Base-by-base conservation (phyloP, 2,797 vertebrate species). In the Oreochromis grahami region DNA sequence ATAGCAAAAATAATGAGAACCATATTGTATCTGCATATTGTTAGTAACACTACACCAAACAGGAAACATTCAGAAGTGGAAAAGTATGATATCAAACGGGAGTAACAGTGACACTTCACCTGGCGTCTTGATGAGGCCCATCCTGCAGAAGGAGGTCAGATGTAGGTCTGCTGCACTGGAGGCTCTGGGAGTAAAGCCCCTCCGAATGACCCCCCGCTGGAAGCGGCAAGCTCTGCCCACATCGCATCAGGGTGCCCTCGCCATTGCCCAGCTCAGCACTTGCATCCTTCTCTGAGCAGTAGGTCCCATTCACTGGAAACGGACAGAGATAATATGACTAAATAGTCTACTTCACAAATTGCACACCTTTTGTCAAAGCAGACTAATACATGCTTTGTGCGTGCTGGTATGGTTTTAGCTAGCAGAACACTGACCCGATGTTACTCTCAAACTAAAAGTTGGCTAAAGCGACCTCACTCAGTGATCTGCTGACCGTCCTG, bases 211-310 rank as follows among this genome's bases (percentile, higher is more conserved):
- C 95, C 88, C 96, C 97, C 8, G 92, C 70, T 38, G 96, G 95
- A 79, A 96, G 94, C 29, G 96, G 93, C 76, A 98, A 91, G 82
- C 95, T 96, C 88, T 97, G 97, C 91, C 96, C 96, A 95, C 97
- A 96, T 81, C 96, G 94, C 77, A 97, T 96, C 79, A 97, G 93
- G 0, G 96, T 86, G 74, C 96, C 93, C 38, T 97, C 96, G 3
- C 94, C 85, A 84, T 95, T 94, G 80, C 96, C 95, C 92, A 97
- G 91, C 89, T 97, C 97, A 87, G 94, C 86, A 76, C 96, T 91
- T 45, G 81, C 96, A 84, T 97, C 97, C 94, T 98, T 98, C 91
- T 98, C 98, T 0, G 97, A 92, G 93, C 88, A 96, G 95, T 96
- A 98, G 51, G 94, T 93, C 60, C 85, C 86, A 14, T 98, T 98